Base-by-base conservation (phyloP, 2,888 invertebrate species). In the Hypena proboscidalis region DNA sequence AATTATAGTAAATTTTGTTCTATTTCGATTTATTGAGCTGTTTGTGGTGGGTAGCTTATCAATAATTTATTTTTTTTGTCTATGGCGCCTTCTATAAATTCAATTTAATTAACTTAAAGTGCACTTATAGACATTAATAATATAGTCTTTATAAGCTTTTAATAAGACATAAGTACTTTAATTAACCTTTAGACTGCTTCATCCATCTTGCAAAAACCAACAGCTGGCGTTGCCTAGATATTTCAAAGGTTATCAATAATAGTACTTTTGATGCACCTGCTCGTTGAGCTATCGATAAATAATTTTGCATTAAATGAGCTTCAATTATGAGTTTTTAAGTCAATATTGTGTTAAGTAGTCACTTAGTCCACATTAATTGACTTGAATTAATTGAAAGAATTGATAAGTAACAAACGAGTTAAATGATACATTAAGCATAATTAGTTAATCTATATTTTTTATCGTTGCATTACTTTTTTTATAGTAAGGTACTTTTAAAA, bases 1-100 rank as follows among this genome's bases (percentile, higher is more conserved):
- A 51, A 44, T 59, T 61, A 59, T 56, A 43, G 57, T 55, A 45
- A 35, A 26, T 41, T 48, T 51, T 43, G 33, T 44, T 39, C 37
- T 43, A 25, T 45, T 27, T 36, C 15, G 37, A 64, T 56, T 57
- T 46, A 58, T 56, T 42, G 25, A 31, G 14, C 36, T 29, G 40
- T 50, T 36, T 41, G 21, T 60, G 38, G 49, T 31, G 46, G 23
- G 26, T 29, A 21, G 31, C 25, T 44, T 37, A 34, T 41, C 33
- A 42, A 22, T 59, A 40, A 51, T 31, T 41, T 31, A 15, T 27
- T 34, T 42, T 42, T 54, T 43, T 27, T 14, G 22, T 8, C 14
- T 2, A 1, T 6, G 17, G 25, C 8, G 2, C 6, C 13, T 29
- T 17, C 29, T 15, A 2, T 0, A 5, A 4, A 34, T 25, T 19